A percentile compares a stretch with the other conserved stretches of the same genome.
These are phyloP conservation scores for Dasypogon diadema DNA, from an alignment of 2,888 invertebrate species.

Conservation along the genomic window DNA sequence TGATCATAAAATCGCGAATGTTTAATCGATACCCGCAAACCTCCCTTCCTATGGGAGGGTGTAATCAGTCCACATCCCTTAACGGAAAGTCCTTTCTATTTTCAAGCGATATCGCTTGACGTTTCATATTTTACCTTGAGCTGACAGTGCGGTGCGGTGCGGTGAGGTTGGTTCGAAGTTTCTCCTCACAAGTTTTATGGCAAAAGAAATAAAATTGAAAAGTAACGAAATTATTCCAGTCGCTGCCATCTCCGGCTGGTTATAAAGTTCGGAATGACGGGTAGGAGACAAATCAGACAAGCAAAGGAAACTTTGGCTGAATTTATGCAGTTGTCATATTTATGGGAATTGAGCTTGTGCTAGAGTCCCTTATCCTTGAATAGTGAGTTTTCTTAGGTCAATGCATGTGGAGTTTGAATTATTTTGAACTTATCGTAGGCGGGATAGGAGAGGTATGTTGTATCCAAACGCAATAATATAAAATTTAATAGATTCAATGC, in stretches of 20 bases:
- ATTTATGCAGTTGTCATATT: constrained; percentile 44
- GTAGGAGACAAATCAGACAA: constrained; percentile 11
- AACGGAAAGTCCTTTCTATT: constrained; percentile 7
- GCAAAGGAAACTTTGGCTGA: background rate
- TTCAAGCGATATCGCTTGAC: constrained; percentile 28
- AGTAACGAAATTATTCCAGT: constrained; percentile 31
- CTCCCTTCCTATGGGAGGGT: background rate
- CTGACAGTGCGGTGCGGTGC: no score
- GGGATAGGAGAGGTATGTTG: no score
- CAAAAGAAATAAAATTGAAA: constrained; percentile 40
- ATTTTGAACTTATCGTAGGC: background rate
- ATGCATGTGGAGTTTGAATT: constrained; percentile 1
- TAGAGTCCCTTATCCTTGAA: background rate
- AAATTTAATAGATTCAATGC: no score
- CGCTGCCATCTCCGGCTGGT: constrained; percentile 12
- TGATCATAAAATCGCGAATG: constrained; percentile 55
- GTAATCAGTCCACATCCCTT: background rate
- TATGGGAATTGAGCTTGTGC: constrained; percentile 18
- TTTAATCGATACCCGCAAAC: constrained; percentile 54
- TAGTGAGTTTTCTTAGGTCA: constrained; percentile 28
- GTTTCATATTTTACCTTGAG: constrained; percentile 48
- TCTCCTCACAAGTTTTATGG: constrained; percentile 15
- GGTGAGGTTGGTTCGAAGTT: constrained; percentile 12
- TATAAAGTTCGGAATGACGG: constrained; percentile 13
- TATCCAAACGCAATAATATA: no score